phyloP scores from a whole-genome alignment of 2,113 vertebrate genomes.

The Trachemys scripta region DNA sequence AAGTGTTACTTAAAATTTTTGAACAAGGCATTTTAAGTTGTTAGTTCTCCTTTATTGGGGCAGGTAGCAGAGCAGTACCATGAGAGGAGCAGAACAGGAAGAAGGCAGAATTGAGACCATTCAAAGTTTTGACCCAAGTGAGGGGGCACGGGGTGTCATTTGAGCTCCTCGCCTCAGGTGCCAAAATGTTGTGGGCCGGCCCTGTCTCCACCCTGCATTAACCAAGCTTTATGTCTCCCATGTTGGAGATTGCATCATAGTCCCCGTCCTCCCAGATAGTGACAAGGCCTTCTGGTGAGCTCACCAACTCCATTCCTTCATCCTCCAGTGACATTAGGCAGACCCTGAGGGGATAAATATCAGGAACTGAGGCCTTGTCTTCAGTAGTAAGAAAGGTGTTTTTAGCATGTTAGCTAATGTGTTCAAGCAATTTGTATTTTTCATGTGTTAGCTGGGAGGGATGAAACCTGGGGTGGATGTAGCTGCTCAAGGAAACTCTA shows the following conservation, averaged over 20 bases:
- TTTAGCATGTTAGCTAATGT: background rate
- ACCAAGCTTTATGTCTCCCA: background rate
- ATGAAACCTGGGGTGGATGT: background rate
- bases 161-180: too few species aligned
- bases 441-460: background rate
- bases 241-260: background rate
- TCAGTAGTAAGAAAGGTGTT: background rate
- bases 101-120: too few species aligned
- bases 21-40: too few species aligned
- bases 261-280: background rate
- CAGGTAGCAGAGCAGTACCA: too few species aligned
- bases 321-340: background rate
- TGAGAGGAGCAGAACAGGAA: too few species aligned
- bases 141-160: too few species aligned
- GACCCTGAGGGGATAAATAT: background rate
- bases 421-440: background rate
- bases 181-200: too few species aligned
- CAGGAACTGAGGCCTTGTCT: background rate
- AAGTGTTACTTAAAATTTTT: too few species aligned
- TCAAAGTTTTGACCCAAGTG: too few species aligned
- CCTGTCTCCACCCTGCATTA: background rate
- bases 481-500: too few species aligned
- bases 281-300: background rate
- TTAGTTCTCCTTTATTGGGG: too few species aligned
- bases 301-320: background rate